A percentile compares a stretch with the other conserved stretches of the same genome.
Evolutionary conservation across 2,797 vertebrate species (phyloP).

Genomic region (Petrocephalus schoutedeni): DNA sequence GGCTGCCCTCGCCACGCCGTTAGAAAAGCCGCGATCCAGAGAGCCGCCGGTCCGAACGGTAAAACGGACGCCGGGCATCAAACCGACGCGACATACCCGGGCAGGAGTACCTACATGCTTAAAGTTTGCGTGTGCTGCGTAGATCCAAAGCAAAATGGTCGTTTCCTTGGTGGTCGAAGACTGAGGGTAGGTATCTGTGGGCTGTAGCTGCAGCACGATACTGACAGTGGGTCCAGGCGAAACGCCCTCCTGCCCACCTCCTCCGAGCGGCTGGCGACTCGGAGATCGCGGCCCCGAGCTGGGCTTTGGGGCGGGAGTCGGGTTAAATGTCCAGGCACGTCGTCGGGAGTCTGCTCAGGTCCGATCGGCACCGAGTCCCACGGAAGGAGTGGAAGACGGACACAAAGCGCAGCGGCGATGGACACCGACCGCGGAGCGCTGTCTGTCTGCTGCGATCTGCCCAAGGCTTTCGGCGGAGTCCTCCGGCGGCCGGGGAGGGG

Average conservation of each 20-base stretch:
- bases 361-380: neutral
- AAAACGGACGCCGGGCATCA: neutral
- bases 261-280: neutral
- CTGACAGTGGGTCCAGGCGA: neutral
- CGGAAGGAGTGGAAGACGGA: neutral
- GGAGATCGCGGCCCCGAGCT: neutral
- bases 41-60: neutral
- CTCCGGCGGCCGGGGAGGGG: neutral
- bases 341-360: neutral
- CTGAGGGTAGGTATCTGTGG: neutral
- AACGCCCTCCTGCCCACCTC: neutral
- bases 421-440: neutral
- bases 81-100: neutral
- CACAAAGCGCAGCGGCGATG: neutral
- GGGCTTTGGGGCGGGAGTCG: neutral
- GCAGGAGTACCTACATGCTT: neutral
- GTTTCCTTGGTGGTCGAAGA: neutral
- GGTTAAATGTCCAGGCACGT: neutral
- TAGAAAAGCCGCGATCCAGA: neutral
- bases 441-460: neutral
- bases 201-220: neutral
- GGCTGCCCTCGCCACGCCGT: neutral
- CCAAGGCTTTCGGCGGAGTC: neutral
- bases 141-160: neutral
- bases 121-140: constrained; percentile 6